phyloP scores from a whole-genome alignment of 2,113 vertebrate genomes.

The Cyphomyrus plagiostoma region DNA sequence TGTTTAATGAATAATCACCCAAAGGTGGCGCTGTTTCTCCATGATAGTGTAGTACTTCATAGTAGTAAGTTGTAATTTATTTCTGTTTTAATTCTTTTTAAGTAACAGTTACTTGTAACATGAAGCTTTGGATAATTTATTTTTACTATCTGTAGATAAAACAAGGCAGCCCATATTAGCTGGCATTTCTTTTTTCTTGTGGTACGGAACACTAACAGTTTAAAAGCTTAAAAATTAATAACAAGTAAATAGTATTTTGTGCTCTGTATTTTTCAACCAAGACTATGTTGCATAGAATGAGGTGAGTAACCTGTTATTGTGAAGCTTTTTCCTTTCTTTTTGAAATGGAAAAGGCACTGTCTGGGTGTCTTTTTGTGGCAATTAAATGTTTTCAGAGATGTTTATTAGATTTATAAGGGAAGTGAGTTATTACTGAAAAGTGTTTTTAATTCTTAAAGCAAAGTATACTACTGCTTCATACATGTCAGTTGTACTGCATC shows the following conservation, averaged over 20 bases:
- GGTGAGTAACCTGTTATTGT: not conserved
- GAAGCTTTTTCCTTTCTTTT: not conserved
- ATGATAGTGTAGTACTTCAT: conserved; percentile 3
- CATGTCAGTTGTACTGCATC: not conserved
- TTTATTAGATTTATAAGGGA: not conserved
- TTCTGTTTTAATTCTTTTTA: not conserved
- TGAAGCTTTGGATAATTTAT: not conserved
- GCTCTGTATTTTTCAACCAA: not conserved
- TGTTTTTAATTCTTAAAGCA: not conserved
- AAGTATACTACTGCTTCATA: not conserved
- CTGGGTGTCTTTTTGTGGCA: not conserved
- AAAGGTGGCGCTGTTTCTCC: conserved; percentile 23
- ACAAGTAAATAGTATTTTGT: conserved; percentile 8
- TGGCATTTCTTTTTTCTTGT: not conserved
- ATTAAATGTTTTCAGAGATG: not conserved
- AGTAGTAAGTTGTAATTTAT: not conserved
- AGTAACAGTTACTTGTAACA: conserved; percentile 2
- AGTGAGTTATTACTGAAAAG: not conserved
- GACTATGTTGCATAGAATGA: not conserved
- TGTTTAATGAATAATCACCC: not conserved
- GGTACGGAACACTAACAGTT: not conserved
- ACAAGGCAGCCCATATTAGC: not conserved
- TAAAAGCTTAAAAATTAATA: not conserved
- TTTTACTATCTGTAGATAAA: not conserved
- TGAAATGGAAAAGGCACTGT: not conserved